phyloP scores from a whole-genome alignment of 2,797 vertebrate species.

The Dendrocincla fuliginosa region DNA sequence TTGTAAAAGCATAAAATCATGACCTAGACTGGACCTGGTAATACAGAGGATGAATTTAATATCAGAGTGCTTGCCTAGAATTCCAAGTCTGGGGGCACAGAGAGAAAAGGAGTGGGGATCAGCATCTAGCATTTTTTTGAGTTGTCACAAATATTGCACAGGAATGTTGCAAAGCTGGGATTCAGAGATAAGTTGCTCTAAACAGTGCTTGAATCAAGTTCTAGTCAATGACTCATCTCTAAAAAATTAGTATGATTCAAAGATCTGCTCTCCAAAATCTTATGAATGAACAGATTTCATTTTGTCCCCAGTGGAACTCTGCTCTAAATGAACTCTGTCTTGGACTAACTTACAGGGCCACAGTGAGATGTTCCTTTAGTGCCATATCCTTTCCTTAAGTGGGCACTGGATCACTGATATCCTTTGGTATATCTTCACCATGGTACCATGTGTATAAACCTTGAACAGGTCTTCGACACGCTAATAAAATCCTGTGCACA shows the following conservation, averaged over 20 bases:
- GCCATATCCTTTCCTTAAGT: background rate
- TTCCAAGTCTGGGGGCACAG: background rate
- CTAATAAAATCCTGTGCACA: background rate
- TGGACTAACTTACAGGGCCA: background rate
- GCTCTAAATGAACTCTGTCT: background rate
- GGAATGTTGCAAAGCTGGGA: background rate
- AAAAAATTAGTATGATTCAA: background rate
- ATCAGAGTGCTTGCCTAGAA: background rate
- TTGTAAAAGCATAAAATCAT: background rate
- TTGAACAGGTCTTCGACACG: background rate
- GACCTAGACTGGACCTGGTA: background rate
- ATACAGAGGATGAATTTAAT: background rate
- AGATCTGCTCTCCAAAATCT: background rate
- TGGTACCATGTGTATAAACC: background rate
- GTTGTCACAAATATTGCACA: background rate
- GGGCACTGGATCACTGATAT: background rate
- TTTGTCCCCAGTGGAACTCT: background rate
- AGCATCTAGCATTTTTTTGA: background rate
- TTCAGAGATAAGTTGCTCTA: background rate
- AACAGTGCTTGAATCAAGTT: background rate
- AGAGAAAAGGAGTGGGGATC: background rate
- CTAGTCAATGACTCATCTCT: background rate
- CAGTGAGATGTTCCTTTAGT: background rate
- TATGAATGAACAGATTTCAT: background rate
- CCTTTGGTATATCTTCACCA: background rate